Base-by-base conservation (phyloP, 2,797 vertebrate species). In the Hipposideros larvatus region DNA sequence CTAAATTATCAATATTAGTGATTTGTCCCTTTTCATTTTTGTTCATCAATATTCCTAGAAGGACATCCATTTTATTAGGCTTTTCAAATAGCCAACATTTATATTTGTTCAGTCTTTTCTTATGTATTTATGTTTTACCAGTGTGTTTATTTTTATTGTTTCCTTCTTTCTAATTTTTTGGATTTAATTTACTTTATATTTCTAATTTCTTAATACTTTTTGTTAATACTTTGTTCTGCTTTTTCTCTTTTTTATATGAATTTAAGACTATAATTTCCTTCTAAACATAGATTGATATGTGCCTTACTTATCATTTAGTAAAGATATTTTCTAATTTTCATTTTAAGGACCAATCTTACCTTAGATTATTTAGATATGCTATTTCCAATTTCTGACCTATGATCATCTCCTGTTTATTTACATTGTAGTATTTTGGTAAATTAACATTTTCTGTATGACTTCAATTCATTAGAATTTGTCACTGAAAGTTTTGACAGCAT, bases 111-210 rank as follows among this genome's bases (percentile, higher is more conserved):
- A 71, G 46, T 77, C 46, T 61, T 92, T 51, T 34, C 59, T 77
- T 55, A 34, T 43, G 61, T 46, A 84, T 16, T 90, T 71, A 66
- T 82, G 87, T 65, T 92, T 77, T 28, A n/a, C 43, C 16, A 16
- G 9, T 46, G 55, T 59, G 75, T 83, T 83, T 68, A 82, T 66
- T 66, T 74, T 66, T 57, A 57, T 26, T 59, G 24, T 77, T 75
- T 89, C 13, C 41, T 90, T 77, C 19, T 66, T 74, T 74, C 37
- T 74, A 59, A 80, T 87, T 91, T 41, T 91, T 82, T 80, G 26
- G 66, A 65, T 74, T 87, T 37, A n/a, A 82, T 65, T 73, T 73
- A 19, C 21, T 91, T 86, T 48, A n/a, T 59, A 84, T 68, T 57
- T 68, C 26, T 22, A 82, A 57, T 31, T 65, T 94, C 28, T 88